Evolutionary conservation across 2,888 invertebrate genomes (phyloP).

Genomic region (Agrotis exclamationis): DNA sequence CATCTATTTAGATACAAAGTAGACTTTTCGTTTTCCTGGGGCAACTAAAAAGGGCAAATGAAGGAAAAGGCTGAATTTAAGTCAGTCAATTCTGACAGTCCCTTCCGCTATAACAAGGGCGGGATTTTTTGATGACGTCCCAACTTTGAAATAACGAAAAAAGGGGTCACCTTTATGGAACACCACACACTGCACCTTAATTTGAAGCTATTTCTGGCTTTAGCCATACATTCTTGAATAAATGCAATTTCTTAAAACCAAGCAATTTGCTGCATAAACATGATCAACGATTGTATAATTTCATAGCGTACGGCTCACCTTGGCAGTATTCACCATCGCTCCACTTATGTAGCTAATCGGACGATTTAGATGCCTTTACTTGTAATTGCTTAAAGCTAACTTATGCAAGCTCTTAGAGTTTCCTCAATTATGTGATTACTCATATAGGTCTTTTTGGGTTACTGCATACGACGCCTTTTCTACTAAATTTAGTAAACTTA

Average conservation of each 20-base stretch:
- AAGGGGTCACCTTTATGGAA: not conserved
- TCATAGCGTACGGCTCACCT: constrained; percentile 60
- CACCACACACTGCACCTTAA: not conserved
- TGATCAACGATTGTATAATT: constrained; percentile 25
- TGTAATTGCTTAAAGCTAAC: constrained; percentile 24
- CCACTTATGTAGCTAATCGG: constrained; percentile 51
- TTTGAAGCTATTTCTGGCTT: not conserved
- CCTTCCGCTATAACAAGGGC: no score
- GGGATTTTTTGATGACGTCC: no score
- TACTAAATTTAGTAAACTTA: not conserved
- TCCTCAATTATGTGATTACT: constrained; percentile 12
- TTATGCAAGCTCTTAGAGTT: constrained; percentile 32
- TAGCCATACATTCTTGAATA: not conserved
- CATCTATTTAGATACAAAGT: no score
- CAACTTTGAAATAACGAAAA: no score
- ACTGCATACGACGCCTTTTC: no score
- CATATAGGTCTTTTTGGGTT: not conserved
- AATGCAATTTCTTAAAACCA: not conserved
- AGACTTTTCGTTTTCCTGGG: no score
- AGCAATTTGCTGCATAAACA: constrained; percentile 23
- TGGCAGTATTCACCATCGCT: constrained; percentile 58
- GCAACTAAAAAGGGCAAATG: no score
- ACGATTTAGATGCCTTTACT: constrained; percentile 35
- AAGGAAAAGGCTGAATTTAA: no score
- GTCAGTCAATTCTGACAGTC: no score